A percentile compares a stretch with the other conserved stretches of the same genome.
Evolutionary conservation across 2,113 vertebrate species (phyloP).

Genomic region (Bothrops jararaca): DNA sequence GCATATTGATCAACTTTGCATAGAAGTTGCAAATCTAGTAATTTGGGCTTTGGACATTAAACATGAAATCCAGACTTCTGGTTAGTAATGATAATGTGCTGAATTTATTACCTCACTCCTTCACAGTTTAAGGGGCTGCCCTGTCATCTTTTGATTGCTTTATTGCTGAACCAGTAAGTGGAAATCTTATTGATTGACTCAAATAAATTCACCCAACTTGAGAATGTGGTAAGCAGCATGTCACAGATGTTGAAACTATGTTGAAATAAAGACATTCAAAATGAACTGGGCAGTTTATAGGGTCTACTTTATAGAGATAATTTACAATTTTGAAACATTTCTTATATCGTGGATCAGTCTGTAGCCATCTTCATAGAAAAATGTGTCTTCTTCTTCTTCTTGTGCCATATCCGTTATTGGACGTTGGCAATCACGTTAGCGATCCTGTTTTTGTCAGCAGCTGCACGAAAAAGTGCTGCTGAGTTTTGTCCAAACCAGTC

Average conservation of each 20-base stretch:
- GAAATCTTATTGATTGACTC: not conserved
- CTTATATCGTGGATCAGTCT: not conserved
- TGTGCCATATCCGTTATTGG: too few species aligned
- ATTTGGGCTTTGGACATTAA: conserved; percentile 39
- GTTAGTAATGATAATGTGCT: not conserved
- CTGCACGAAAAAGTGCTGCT: too few species aligned
- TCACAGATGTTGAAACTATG: not conserved
- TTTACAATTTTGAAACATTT: not conserved
- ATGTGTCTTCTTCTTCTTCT: not conserved
- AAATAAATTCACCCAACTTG: not conserved
- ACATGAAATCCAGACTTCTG: not conserved
- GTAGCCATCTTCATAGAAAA: not conserved
- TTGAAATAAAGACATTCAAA: not conserved
- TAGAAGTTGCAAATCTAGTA: not conserved
- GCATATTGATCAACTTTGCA: conserved; percentile 59
- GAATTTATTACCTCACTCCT: not conserved
- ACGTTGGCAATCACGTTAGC: too few species aligned
- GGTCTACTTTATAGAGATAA: not conserved
- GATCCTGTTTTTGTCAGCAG: too few species aligned
- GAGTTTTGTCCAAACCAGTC: too few species aligned
- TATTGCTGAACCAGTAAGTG: not conserved
- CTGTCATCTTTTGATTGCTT: not conserved
- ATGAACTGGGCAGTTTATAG: not conserved
- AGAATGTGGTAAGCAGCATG: not conserved
- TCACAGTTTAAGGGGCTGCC: not conserved